phyloP scores from a whole-genome alignment of 2,797 vertebrate genomes.

The Megalops cyprinoides region DNA sequence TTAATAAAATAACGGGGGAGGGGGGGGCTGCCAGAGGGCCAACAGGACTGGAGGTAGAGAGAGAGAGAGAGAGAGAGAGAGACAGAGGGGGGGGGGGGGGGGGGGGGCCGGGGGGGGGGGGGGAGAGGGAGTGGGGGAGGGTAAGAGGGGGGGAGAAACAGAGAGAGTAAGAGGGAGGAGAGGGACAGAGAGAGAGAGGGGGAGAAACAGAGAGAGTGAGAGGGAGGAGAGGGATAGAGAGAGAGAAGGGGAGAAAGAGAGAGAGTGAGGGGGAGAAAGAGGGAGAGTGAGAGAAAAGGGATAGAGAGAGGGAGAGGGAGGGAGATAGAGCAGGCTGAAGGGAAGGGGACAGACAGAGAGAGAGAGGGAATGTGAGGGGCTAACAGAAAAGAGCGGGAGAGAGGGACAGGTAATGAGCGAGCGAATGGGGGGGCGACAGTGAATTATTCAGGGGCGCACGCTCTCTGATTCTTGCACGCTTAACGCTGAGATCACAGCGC shows the following conservation, averaged over 20 bases:
- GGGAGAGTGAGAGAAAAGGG: slow-evolving; percentile 20
- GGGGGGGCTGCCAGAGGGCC: slow-evolving; percentile 66
- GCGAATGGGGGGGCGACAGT: slow-evolving; percentile 40
- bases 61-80: slow-evolving; percentile 32
- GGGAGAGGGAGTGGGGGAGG: slow-evolving; percentile 41
- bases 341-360: slow-evolving; percentile 47
- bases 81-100: not conserved
- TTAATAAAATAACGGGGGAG: slow-evolving; percentile 76
- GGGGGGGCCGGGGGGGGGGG: not conserved
- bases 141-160: not conserved
- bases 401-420: not conserved
- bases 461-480: slow-evolving; percentile 75
- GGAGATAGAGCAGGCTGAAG: slow-evolving; percentile 41
- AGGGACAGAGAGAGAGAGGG: not conserved
- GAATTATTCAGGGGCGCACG: slow-evolving; percentile 70
- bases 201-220: slow-evolving; percentile 37
- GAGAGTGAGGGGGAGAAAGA: slow-evolving; percentile 23
- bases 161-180: slow-evolving; percentile 15
- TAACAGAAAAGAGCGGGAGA: slow-evolving; percentile 26
- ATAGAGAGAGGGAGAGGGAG: not conserved
- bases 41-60: slow-evolving; percentile 56
- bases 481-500: slow-evolving; percentile 77
- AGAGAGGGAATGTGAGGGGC: slow-evolving; percentile 45
- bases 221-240: slow-evolving; percentile 18
- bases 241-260: not conserved